Evolutionary conservation across 2,797 vertebrate genomes (phyloP).

Genomic region (Podargus strigoides): DNA sequence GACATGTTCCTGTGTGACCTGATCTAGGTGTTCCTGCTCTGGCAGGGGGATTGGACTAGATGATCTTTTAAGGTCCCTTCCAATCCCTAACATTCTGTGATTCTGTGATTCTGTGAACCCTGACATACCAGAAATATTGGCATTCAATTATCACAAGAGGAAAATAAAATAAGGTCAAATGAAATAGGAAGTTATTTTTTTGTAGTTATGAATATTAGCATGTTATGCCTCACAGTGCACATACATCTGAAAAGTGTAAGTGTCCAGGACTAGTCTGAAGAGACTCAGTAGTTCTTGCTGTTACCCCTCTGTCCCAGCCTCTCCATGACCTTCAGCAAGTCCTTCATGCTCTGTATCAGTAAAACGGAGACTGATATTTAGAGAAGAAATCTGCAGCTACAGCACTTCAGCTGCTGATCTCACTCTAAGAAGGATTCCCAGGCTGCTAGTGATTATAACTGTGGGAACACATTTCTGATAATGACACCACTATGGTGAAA

Average conservation of each 20-base stretch:
- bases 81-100: too few relatives aligned
- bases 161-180: not conserved
- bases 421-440: not conserved
- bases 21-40: too few relatives aligned
- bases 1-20: too few relatives aligned
- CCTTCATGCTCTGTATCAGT: not conserved
- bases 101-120: too few relatives aligned
- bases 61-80: too few relatives aligned
- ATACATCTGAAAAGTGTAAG: not conserved
- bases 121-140: not conserved
- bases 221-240: not conserved
- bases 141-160: not conserved
- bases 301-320: not conserved
- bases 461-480: not conserved
- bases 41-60: too few relatives aligned
- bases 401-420: not conserved
- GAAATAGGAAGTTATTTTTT: not conserved
- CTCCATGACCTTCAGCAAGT: not conserved
- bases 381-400: not conserved
- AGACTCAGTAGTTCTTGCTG: fast-evolving
- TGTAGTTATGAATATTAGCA: not conserved
- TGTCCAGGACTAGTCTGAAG: not conserved
- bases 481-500: not conserved
- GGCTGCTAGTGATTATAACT: not conserved
- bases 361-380: slow-evolving; percentile 22